Evolutionary conservation across 2,888 invertebrate species (phyloP).

Genomic region (Ametastegia equiseti): DNA sequence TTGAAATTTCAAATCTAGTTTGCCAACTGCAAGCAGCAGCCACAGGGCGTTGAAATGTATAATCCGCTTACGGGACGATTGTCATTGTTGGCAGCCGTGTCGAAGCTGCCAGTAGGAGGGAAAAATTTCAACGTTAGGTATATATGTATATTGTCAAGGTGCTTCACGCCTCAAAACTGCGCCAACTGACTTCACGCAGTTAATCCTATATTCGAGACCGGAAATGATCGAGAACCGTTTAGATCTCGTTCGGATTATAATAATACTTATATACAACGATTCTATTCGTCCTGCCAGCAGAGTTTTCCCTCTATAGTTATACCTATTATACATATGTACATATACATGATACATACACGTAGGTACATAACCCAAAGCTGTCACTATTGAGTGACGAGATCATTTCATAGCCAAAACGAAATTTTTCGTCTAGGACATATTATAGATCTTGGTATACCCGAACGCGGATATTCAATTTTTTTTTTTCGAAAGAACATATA

Average conservation of each 20-base stretch:
- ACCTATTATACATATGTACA: too few relatives aligned
- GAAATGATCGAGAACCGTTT: conserved; percentile 77
- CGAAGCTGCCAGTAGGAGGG: conserved; percentile 59
- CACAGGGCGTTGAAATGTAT: conserved; percentile 60
- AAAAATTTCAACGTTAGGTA: conserved; percentile 17
- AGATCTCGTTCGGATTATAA: conserved; percentile 70
- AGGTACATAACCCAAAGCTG: not conserved
- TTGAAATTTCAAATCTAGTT: conserved; percentile 53
- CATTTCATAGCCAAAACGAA: not conserved
- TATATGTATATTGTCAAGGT: conserved; percentile 41
- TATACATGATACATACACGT: too few relatives aligned
- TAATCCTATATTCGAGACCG: conserved; percentile 76
- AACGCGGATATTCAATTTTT: too few relatives aligned
- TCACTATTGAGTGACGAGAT: conserved; percentile 36
- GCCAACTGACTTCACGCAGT: conserved; percentile 54
- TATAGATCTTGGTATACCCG: too few relatives aligned
- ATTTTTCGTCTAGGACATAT: not conserved
- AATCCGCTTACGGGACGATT: conserved; percentile 67
- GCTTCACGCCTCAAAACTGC: conserved; percentile 40
- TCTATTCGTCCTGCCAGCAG: not conserved
- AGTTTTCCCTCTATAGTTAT: not conserved
- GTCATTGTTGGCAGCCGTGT: conserved; percentile 43
- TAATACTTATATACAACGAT: conserved; percentile 53
- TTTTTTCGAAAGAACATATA: too few relatives aligned
- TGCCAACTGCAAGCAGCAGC: conserved; percentile 53